Conservation (phyloP, 2,888 invertebrate species). For the Stenurella melanura region DNA sequence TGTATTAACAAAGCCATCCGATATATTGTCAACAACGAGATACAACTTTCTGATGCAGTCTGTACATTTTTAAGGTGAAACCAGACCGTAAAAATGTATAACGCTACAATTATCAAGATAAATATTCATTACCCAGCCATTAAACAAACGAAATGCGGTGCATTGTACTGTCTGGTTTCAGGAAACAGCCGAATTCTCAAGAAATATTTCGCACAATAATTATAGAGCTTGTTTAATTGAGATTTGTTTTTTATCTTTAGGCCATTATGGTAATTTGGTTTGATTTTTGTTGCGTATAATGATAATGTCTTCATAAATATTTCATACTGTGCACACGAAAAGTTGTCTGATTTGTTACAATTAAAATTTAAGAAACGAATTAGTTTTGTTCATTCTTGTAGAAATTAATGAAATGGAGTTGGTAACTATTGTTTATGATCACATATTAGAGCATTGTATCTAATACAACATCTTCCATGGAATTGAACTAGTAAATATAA, state of each 20-base stretch:
- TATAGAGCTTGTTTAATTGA: slow-evolving; percentile 41
- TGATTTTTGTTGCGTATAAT: slow-evolving; percentile 4
- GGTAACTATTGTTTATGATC: background rate
- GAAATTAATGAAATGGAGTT: background rate
- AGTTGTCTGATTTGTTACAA: slow-evolving; percentile 3
- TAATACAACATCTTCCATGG: no score
- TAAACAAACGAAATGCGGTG: slow-evolving; percentile 57
- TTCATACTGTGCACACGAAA: slow-evolving; percentile 4
- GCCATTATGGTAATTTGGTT: slow-evolving; percentile 21
- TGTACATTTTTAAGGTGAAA: slow-evolving; percentile 53
- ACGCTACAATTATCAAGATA: slow-evolving; percentile 57
- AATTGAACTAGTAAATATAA: no score
- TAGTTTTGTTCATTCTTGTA: background rate
- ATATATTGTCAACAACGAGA: background rate
- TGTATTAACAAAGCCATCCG: background rate
- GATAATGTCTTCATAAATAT: slow-evolving; percentile 33
- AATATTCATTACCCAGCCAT: slow-evolving; percentile 59
- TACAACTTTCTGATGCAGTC: slow-evolving; percentile 29
- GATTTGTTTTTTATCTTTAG: slow-evolving; percentile 21
- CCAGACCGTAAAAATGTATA: slow-evolving; percentile 55
- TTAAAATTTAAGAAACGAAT: background rate
- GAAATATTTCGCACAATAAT: slow-evolving; percentile 47
- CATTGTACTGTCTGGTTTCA: slow-evolving; percentile 53
- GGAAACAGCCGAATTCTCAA: slow-evolving; percentile 58
- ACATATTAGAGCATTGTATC: background rate